A percentile compares a stretch with the other conserved stretches of the same genome.
Conservation (phyloP, 53 echinoderm and acorn worm genomes). For the Temnopleurus reevesii region DNA sequence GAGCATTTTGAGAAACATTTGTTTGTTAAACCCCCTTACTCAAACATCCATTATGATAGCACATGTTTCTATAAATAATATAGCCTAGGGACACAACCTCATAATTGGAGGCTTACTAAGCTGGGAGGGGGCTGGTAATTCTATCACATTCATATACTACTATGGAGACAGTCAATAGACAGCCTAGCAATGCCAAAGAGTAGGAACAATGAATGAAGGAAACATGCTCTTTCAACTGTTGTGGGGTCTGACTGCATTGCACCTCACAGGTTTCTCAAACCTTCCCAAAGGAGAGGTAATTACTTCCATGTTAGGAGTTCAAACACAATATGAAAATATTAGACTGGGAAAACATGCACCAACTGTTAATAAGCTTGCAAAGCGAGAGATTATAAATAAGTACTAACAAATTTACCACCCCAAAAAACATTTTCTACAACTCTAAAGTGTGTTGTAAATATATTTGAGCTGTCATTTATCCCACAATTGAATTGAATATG, state of each 20-base stretch:
- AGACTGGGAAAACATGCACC: too few species aligned
- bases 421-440: too few species aligned
- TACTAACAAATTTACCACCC: too few species aligned
- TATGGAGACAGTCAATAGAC: background rate
- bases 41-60: constrained; percentile 5
- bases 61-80: background rate
- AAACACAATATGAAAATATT: background rate
- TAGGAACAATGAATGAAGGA: background rate
- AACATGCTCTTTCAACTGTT: background rate
- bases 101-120: background rate
- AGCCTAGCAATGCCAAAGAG: background rate
- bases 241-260: background rate
- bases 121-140: background rate
- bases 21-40: background rate
- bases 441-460: too few species aligned
- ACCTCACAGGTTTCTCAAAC: constrained; percentile 4
- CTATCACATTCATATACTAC: background rate
- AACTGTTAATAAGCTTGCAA: too few species aligned
- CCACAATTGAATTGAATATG: too few species aligned
- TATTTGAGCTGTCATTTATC: too few species aligned
- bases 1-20: too few species aligned
- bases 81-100: background rate
- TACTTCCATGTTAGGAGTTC: background rate
- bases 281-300: background rate
- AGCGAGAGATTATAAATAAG: too few species aligned